Conservation (phyloP, 2,888 invertebrate species). For the Lasioglossum zephyrum region DNA sequence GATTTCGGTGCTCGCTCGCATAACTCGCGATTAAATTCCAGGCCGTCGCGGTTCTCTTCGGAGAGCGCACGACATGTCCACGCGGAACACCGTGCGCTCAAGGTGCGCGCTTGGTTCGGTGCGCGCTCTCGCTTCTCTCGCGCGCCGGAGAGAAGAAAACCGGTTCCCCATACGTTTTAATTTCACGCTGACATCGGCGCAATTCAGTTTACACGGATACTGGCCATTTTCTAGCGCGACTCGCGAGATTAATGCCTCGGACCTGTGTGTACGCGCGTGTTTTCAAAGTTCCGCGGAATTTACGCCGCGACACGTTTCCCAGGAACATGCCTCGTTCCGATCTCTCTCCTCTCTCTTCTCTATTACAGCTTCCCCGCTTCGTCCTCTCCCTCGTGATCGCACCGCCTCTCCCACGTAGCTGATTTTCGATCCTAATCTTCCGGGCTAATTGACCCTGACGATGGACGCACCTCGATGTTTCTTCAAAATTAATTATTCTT, state of each 20-base stretch:
- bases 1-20: constrained; percentile 23
- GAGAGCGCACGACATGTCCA: neutral
- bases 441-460: neutral
- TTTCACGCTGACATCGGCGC: constrained; percentile 83
- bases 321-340: constrained; percentile 21
- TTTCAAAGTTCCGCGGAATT: constrained; percentile 45
- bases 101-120: constrained; percentile 31
- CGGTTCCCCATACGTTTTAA: constrained; percentile 83
- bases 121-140: neutral
- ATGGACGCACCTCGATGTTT: neutral
- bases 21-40: constrained; percentile 73
- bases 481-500: constrained; percentile 1
- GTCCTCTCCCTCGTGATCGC: neutral
- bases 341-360: constrained; percentile 8
- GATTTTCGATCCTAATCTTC: constrained; percentile 27
- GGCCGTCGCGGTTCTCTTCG: constrained; percentile 26
- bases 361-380: neutral
- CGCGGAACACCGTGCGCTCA: constrained; percentile 31
- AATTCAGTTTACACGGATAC: constrained; percentile 83
- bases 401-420: neutral
- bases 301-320: constrained; percentile 41
- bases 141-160: constrained; percentile 69
- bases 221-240: constrained; percentile 76
- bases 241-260: constrained; percentile 65
- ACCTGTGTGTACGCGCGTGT: constrained; percentile 37